phyloP scores from a whole-genome alignment of 37 sponge, comb jelly and placozoan genomes.

The Oscarella lobularis region DNA sequence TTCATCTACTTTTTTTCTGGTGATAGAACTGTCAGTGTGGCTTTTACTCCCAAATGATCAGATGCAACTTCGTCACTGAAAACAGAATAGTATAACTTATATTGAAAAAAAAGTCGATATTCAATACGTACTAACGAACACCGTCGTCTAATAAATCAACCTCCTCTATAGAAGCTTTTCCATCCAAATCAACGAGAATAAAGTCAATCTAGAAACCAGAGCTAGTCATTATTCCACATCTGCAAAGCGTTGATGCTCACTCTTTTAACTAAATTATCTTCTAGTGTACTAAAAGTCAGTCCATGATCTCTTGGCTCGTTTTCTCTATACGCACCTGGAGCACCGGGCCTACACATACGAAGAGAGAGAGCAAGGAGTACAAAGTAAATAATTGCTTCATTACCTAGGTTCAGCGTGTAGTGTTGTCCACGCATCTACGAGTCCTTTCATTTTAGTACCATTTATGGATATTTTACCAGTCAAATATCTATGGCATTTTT shows the following conservation, averaged over 20 bases:
- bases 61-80: not conserved
- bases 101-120: not conserved
- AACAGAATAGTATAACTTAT: not conserved
- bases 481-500: conserved; percentile 36
- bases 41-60: not conserved
- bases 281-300: conserved; percentile 34
- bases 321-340: not conserved
- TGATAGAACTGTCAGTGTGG: not conserved
- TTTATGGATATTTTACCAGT: conserved; percentile 20
- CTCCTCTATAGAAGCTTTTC: not conserved
- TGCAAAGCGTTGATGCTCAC: conserved; percentile 15
- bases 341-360: conserved; percentile 2
- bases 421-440: conserved; percentile 32
- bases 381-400: not conserved
- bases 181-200: not conserved
- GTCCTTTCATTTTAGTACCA: conserved; percentile 10
- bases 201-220: not conserved
- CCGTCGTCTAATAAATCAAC: not conserved
- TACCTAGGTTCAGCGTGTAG: conserved; percentile 2
- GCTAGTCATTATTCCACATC: too few relatives aligned
- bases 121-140: not conserved
- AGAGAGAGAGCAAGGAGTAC: not conserved
- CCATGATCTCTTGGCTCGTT: conserved; percentile 10
- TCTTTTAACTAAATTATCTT: conserved; percentile 15
- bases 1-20: too few relatives aligned